Evolutionary conservation across 2,888 invertebrate species (phyloP).

Genomic region (Pristionchus arcanus): DNA sequence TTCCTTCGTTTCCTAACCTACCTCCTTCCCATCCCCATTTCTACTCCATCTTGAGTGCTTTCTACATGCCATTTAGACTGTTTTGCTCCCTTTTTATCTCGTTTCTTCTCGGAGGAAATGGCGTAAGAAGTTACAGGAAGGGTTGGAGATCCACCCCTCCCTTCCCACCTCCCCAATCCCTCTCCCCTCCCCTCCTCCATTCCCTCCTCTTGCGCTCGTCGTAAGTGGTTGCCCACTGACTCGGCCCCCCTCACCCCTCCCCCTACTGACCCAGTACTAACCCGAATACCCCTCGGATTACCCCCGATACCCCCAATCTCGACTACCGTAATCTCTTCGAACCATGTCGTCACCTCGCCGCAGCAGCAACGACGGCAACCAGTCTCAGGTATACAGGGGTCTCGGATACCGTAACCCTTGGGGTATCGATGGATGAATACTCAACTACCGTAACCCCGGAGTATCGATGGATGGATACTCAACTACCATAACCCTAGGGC

Average conservation of each 20-base stretch:
- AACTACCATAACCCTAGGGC: not conserved
- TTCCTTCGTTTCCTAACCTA: not conserved
- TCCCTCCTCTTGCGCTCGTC: constrained; percentile 29
- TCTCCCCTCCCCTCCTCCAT: not conserved
- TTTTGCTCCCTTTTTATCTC: not conserved
- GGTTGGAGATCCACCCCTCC: not conserved
- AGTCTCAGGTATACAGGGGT: not conserved
- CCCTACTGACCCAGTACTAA: not conserved
- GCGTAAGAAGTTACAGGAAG: constrained; percentile 27
- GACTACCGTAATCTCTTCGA: constrained; percentile 30
- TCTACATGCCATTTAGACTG: constrained; percentile 23
- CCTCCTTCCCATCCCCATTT: not conserved
- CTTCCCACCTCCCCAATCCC: not conserved
- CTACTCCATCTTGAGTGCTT: constrained; percentile 6
- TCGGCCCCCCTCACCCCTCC: not conserved
- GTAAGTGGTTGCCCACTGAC: not conserved
- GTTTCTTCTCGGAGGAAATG: not conserved
- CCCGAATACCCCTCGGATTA: not conserved
- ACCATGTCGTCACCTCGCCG: not conserved
- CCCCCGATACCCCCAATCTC: not conserved
- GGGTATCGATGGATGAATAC: not conserved
- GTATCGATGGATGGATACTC: not conserved
- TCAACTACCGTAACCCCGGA: not conserved
- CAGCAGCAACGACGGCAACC: not conserved
- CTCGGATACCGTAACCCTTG: not conserved